Evolutionary conservation across 2,113 vertebrate genomes (phyloP).

Genomic region (Andinoacara biseriatus): DNA sequence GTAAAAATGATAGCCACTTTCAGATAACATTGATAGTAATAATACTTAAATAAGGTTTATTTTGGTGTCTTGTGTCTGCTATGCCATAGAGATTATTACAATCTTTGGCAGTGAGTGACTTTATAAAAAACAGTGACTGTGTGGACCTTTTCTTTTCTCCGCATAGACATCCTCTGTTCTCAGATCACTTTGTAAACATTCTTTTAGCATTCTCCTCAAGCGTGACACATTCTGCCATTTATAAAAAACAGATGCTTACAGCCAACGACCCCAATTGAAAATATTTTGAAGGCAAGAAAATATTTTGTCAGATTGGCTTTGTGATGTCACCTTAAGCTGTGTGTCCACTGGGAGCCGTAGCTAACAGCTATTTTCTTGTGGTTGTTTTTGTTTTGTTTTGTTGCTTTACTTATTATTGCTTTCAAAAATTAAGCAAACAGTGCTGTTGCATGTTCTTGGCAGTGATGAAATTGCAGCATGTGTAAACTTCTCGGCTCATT

Average conservation of each 20-base stretch:
- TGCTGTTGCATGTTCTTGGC: slow-evolving; percentile 31
- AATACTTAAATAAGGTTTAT: background rate
- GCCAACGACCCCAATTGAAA: slow-evolving; percentile 50
- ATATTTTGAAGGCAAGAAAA: slow-evolving; percentile 55
- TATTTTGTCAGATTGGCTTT: slow-evolving; percentile 57
- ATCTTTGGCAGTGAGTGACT: background rate
- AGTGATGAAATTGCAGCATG: slow-evolving; percentile 21
- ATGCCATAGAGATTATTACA: too few species aligned
- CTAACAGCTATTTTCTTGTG: slow-evolving; percentile 3
- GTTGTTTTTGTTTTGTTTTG: slow-evolving; percentile 1
- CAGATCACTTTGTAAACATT: background rate
- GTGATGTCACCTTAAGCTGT: slow-evolving; percentile 43
- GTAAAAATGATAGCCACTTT: background rate
- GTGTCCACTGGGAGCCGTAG: slow-evolving; percentile 54
- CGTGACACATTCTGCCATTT: slow-evolving; percentile 63
- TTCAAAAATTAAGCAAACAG: background rate
- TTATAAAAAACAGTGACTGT: background rate
- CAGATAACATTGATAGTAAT: too few species aligned
- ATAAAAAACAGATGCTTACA: slow-evolving; percentile 58
- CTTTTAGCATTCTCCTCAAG: slow-evolving; percentile 74
- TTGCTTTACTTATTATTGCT: background rate
- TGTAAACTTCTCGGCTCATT: background rate
- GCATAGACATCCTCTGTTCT: slow-evolving; percentile 2
- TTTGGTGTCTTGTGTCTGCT: background rate
- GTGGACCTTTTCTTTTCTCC: background rate